Evolutionary conservation across 2,888 invertebrate species (phyloP).

Genomic region (Standfussiana lucernea): DNA sequence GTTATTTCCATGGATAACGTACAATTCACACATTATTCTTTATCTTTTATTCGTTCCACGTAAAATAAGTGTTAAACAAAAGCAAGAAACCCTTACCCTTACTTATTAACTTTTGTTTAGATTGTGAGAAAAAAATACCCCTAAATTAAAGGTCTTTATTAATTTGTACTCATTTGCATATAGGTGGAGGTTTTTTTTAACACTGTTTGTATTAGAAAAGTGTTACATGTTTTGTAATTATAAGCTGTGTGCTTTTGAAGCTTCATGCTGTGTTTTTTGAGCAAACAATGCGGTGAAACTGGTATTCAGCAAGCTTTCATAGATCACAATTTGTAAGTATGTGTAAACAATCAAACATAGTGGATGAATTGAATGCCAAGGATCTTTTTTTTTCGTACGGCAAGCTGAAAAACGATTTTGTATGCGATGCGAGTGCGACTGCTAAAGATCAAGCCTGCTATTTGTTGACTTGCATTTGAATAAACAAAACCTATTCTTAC

Average conservation of each 20-base stretch:
- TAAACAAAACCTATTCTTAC: neutral
- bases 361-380: neutral
- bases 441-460: neutral
- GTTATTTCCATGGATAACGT: slow-evolving; percentile 5
- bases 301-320: slow-evolving; percentile 37
- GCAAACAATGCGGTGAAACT: slow-evolving; percentile 39
- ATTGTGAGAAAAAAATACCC: slow-evolving; percentile 82
- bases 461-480: neutral
- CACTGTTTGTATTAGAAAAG: slow-evolving; percentile 45
- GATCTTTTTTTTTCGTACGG: neutral
- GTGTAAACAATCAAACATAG: slow-evolving; percentile 19
- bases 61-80: slow-evolving; percentile 64
- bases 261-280: slow-evolving; percentile 29
- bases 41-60: slow-evolving; percentile 58
- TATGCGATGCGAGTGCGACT: neutral
- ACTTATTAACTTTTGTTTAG: slow-evolving; percentile 77
- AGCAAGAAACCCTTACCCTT: slow-evolving; percentile 57
- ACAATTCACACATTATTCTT: slow-evolving; percentile 9
- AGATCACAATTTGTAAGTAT: slow-evolving; percentile 14
- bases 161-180: slow-evolving; percentile 65
- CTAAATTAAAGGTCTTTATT: slow-evolving; percentile 72
- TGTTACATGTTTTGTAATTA: slow-evolving; percentile 49
- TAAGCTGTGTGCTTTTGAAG: slow-evolving; percentile 27
- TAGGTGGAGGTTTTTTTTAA: slow-evolving; percentile 27
- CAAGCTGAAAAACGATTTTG: neutral